phyloP scores from a whole-genome alignment of 2,797 vertebrate genomes.

The Falco berigora region DNA sequence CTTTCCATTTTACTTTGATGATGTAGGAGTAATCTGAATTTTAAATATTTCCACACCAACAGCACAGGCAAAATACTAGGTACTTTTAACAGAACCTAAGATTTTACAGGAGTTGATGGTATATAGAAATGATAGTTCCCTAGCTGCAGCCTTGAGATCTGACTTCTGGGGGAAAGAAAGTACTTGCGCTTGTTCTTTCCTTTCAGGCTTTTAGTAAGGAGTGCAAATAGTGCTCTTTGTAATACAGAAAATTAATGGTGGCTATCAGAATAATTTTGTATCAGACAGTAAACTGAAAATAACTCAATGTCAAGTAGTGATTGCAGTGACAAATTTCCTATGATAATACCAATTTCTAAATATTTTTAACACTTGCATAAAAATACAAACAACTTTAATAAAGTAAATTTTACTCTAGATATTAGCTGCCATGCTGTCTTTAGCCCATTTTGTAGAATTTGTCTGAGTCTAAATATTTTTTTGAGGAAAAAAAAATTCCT shows the following conservation, averaged over 20 bases:
- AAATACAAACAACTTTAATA: background rate
- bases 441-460: background rate
- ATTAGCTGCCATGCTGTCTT: background rate
- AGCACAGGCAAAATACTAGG: background rate
- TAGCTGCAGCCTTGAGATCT: background rate
- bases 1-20: background rate
- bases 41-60: background rate
- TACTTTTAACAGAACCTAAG: background rate
- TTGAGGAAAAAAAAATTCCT: background rate
- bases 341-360: background rate
- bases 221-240: background rate
- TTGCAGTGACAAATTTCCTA: background rate
- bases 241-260: background rate
- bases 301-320: background rate
- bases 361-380: background rate
- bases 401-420: background rate
- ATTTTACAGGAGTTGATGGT: background rate
- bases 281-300: background rate
- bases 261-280: background rate
- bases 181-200: background rate
- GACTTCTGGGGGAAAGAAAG: background rate
- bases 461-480: background rate
- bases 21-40: background rate
- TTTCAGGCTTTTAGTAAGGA: background rate
- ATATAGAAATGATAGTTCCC: background rate